A percentile compares a stretch with the other conserved stretches of the same genome.
phyloP scores from a whole-genome alignment of 2,113 vertebrate species.

The Notarius lentiginosus region DNA sequence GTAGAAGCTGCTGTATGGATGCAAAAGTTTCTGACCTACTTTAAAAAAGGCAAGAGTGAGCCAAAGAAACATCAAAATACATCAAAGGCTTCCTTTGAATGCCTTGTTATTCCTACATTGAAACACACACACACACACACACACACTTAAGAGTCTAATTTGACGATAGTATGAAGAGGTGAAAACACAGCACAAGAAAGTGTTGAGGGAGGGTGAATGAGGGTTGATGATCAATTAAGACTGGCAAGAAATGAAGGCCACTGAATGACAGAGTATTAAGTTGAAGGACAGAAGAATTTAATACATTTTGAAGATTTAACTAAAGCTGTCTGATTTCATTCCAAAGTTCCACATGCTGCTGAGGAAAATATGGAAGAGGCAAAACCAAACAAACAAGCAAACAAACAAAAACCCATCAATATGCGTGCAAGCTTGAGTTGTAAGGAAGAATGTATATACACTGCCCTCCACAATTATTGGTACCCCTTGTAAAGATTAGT shows the following conservation, averaged over 20 bases:
- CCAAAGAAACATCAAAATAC: slow-evolving; percentile 76
- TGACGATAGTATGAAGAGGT: neutral
- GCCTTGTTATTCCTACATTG: slow-evolving; percentile 68
- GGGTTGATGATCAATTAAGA: neutral
- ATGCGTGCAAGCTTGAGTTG: neutral
- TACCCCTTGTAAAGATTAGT: no score
- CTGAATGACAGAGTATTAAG: neutral
- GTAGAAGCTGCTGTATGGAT: slow-evolving; percentile 47
- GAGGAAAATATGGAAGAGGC: neutral
- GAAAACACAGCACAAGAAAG: neutral
- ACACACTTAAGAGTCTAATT: slow-evolving; percentile 7
- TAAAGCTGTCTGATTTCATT: neutral
- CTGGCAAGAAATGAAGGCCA: neutral
- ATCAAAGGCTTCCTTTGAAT: slow-evolving; percentile 76
- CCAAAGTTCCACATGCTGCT: neutral
- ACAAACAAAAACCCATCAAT: neutral
- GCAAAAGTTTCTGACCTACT: slow-evolving; percentile 76
- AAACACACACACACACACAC: neutral
- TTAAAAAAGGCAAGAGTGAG: slow-evolving; percentile 74
- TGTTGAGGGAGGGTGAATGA: neutral
- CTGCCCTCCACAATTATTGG: no score
- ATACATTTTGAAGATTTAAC: neutral
- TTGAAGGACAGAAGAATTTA: neutral
- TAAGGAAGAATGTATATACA: neutral
- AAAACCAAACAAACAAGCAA: no score